phyloP scores from a whole-genome alignment of 2,113 vertebrate species.

The Ascaphus truei region DNA sequence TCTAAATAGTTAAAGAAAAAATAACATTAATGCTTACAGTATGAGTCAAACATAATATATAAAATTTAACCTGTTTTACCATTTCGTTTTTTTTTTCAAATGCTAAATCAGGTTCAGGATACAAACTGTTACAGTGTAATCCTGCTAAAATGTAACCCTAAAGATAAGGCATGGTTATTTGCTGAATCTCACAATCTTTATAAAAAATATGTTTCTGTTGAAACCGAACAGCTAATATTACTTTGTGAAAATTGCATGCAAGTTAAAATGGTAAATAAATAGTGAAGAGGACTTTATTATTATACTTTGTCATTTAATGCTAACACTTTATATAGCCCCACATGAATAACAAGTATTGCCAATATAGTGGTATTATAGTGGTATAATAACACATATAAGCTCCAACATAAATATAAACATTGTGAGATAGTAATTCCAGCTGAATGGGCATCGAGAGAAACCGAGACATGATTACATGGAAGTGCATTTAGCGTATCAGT shows the following conservation, averaged over 20 bases:
- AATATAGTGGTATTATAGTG: not conserved
- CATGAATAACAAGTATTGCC: not conserved
- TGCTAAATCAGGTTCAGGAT: no score
- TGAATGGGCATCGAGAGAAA: not conserved
- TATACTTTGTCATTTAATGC: no score
- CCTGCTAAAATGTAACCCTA: no score
- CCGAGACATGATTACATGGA: not conserved
- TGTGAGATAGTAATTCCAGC: not conserved
- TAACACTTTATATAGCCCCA: no score
- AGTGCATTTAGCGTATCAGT: not conserved
- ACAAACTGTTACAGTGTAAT: no score
- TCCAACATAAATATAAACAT: not conserved
- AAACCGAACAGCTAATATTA: no score
- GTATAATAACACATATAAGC: not conserved
- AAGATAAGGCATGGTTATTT: no score
- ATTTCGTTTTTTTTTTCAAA: constrained; percentile 5
- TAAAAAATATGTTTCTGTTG: no score
- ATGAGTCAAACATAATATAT: not conserved
- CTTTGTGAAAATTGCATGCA: no score
- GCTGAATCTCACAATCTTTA: no score
- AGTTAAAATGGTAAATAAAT: no score
- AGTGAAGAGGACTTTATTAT: no score
- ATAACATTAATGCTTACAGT: constrained; percentile 40
- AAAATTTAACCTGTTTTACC: not conserved
- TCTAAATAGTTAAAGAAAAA: constrained; percentile 42